Evolutionary conservation across 2,888 invertebrate genomes (phyloP).

Genomic region (Drosophila macrospina): DNA sequence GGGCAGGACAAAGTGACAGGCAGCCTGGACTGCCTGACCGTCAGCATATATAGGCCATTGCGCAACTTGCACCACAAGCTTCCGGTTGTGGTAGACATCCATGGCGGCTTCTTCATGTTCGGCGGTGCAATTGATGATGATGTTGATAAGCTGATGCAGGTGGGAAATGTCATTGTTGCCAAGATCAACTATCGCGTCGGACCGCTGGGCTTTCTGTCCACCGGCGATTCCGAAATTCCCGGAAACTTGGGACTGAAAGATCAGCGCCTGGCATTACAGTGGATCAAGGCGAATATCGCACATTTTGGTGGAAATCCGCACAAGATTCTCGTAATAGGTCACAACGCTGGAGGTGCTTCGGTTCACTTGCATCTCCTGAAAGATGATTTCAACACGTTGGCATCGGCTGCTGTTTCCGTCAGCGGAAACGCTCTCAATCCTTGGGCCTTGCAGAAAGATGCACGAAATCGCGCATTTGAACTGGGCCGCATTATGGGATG

Average conservation of each 20-base stretch:
- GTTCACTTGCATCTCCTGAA: conserved; percentile 91
- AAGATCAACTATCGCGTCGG: conserved; percentile 91
- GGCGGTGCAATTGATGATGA: conserved; percentile 86
- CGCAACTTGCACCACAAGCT: conserved; percentile 60
- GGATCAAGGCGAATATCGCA: conserved; percentile 53
- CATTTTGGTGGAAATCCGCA: conserved; percentile 86
- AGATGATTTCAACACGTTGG: conserved; percentile 81
- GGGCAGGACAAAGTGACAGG: conserved; percentile 85
- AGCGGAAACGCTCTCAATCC: conserved; percentile 90
- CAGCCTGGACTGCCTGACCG: conserved; percentile 89
- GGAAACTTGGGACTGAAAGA: conserved; percentile 60
- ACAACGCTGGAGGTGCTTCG: conserved; percentile 91
- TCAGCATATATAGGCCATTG: conserved; percentile 88
- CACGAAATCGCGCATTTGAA: conserved; percentile 87
- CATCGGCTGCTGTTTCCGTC: conserved; percentile 85
- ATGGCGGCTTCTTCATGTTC: conserved; percentile 91
- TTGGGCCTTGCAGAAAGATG: conserved; percentile 86
- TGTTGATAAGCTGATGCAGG: conserved; percentile 87
- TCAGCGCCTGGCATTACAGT: conserved; percentile 54
- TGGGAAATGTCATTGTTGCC: conserved; percentile 88
- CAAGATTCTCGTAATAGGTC: conserved; percentile 89
- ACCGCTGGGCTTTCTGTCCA: conserved; percentile 91
- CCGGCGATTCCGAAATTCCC: conserved; percentile 89
- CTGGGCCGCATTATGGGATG: conserved; percentile 89
- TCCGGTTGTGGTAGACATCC: conserved; percentile 89